These are phyloP conservation scores for Apostichopus japonicus DNA, from an alignment of 35 echinoderm and acorn worm species.

Conservation along the genomic window DNA sequence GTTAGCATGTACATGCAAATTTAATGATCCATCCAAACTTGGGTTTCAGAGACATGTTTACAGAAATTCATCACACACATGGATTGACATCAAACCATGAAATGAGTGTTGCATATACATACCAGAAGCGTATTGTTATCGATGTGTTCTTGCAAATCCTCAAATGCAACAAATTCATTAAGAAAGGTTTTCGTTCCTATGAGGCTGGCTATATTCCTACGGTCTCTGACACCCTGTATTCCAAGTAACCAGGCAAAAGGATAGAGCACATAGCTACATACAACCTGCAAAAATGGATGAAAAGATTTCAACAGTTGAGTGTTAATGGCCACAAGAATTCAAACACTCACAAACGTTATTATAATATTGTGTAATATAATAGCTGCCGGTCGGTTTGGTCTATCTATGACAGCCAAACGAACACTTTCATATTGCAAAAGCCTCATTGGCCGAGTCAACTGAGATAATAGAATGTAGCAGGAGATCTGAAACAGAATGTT, in stretches of 20 bases:
- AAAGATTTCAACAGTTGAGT: background rate
- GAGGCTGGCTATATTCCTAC: constrained; percentile 47
- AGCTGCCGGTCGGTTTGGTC: too few relatives aligned
- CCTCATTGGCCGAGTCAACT: background rate
- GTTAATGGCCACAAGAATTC: too few relatives aligned
- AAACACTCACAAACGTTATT: too few relatives aligned
- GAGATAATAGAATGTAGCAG: background rate
- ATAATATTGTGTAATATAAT: too few relatives aligned
- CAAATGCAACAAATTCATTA: constrained; percentile 66
- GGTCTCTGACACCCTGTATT: background rate
- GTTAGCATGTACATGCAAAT: too few relatives aligned
- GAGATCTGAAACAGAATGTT: background rate
- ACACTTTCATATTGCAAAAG: too few relatives aligned
- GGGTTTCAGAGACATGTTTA: too few relatives aligned
- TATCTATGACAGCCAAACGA: too few relatives aligned
- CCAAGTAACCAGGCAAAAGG: constrained; percentile 62
- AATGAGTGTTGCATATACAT: background rate
- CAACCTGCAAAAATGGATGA: background rate
- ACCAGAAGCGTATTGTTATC: constrained; percentile 19
- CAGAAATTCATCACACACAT: too few relatives aligned
- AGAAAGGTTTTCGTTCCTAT: constrained; percentile 67
- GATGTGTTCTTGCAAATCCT: constrained; percentile 15
- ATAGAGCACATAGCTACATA: constrained; percentile 66
- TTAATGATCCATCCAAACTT: too few relatives aligned
- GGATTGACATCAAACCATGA: too few relatives aligned